These are phyloP conservation scores for Marasmarcha lunaedactyla DNA, from an alignment of 2,888 invertebrate species.

Conservation along the genomic window DNA sequence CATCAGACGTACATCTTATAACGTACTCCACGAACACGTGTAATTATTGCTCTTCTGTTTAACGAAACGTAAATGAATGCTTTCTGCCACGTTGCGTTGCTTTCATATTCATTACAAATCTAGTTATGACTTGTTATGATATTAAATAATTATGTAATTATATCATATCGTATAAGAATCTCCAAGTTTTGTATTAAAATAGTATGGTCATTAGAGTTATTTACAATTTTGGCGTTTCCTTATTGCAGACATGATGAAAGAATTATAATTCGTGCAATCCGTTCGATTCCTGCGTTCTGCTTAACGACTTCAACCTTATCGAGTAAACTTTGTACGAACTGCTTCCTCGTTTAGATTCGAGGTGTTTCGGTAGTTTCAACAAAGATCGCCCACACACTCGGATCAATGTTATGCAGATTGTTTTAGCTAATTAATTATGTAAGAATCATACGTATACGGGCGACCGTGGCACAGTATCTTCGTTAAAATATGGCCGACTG, in stretches of 20 bases:
- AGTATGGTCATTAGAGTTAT: not conserved
- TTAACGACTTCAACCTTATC: too few species aligned
- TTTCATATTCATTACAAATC: not conserved
- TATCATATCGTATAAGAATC: not conserved
- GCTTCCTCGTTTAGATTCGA: too few species aligned
- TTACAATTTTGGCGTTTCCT: not conserved
- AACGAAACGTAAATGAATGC: conserved; percentile 1
- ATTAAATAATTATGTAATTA: too few species aligned
- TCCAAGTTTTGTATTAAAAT: not conserved
- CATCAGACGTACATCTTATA: too few species aligned
- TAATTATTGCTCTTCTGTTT: not conserved
- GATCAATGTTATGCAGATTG: not conserved
- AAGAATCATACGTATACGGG: conserved; percentile 18
- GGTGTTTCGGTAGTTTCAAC: too few species aligned
- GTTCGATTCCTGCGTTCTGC: too few species aligned
- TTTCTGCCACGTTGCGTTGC: not conserved
- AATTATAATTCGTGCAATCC: not conserved
- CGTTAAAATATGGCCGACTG: conserved; percentile 35
- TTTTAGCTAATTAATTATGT: not conserved
- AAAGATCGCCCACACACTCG: too few species aligned
- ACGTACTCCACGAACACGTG: too few species aligned
- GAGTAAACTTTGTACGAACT: too few species aligned
- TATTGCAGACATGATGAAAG: not conserved
- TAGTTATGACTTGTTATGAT: not conserved
- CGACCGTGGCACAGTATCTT: conserved; percentile 45